phyloP scores from a whole-genome alignment of 2,113 vertebrate species.

The Ahaetulla prasina region DNA sequence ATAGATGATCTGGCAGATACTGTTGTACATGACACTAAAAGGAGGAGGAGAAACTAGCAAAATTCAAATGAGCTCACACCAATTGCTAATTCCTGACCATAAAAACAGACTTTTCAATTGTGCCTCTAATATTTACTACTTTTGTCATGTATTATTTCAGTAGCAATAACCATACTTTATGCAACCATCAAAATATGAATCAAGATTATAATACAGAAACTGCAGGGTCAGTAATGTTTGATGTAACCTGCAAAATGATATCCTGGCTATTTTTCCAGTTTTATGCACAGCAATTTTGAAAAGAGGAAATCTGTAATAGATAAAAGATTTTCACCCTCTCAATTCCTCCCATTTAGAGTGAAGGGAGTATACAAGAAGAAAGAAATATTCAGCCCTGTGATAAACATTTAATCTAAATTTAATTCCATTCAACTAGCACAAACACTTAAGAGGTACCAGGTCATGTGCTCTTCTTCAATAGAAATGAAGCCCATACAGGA shows the following conservation, averaged over 20 bases:
- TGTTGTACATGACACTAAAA: neutral
- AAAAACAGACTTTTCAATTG: neutral
- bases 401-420: neutral
- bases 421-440: neutral
- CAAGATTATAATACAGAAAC: neutral
- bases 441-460: neutral
- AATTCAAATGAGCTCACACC: neutral
- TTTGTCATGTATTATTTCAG: neutral
- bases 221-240: neutral
- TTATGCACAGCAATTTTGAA: neutral
- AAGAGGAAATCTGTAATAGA: neutral
- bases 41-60: neutral
- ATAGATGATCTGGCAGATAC: neutral
- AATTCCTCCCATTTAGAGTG: neutral
- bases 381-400: neutral
- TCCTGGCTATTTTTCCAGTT: neutral
- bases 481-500: neutral
- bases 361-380: too few relatives aligned
- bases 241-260: neutral
- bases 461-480: too few relatives aligned
- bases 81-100: neutral
- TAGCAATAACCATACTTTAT: neutral
- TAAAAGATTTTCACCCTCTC: neutral
- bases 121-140: neutral
- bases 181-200: neutral